A percentile compares a stretch with the other conserved stretches of the same genome.
phyloP scores from a whole-genome alignment of 2,797 vertebrate species.

The Chromis chromis region DNA sequence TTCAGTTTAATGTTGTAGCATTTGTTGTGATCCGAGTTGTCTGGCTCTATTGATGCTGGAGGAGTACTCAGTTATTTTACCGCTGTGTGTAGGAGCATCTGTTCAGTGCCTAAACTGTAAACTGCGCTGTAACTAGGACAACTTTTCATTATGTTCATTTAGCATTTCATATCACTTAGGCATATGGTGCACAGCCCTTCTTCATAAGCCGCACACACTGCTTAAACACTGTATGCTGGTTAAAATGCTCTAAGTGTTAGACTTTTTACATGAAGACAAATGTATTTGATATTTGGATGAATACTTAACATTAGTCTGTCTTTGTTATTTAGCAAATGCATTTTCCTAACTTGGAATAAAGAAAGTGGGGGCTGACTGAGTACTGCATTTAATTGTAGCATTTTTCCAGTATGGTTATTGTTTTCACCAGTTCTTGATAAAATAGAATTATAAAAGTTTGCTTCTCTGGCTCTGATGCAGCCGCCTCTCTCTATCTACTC shows the following conservation, averaged over 20 bases:
- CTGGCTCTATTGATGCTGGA: slow-evolving; percentile 42
- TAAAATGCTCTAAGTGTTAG: slow-evolving; percentile 1
- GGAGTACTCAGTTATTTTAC: slow-evolving; percentile 42
- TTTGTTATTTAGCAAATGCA: background rate
- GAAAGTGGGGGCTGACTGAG: too few relatives aligned
- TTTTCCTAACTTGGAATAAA: slow-evolving; percentile 1
- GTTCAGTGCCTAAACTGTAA: slow-evolving; percentile 51
- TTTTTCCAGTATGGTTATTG: too few relatives aligned
- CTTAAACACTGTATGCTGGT: slow-evolving; percentile 1
- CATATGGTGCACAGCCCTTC: slow-evolving; percentile 21
- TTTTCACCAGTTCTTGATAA: too few relatives aligned
- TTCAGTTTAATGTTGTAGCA: slow-evolving; percentile 35
- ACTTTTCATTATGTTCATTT: slow-evolving; percentile 51
- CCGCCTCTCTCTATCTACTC: too few relatives aligned
- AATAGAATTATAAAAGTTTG: too few relatives aligned
- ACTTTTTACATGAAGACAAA: background rate
- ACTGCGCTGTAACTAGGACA: slow-evolving; percentile 55
- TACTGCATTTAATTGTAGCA: too few relatives aligned
- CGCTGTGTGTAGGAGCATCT: slow-evolving; percentile 53
- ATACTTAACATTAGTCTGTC: background rate
- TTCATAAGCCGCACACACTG: slow-evolving; percentile 4
- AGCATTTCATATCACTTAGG: slow-evolving; percentile 45
- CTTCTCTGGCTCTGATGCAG: too few relatives aligned
- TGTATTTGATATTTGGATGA: slow-evolving; percentile 3
- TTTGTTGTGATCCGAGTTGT: slow-evolving; percentile 46